Conservation (phyloP, 2,797 vertebrate genomes). For the Anabas testudineus region DNA sequence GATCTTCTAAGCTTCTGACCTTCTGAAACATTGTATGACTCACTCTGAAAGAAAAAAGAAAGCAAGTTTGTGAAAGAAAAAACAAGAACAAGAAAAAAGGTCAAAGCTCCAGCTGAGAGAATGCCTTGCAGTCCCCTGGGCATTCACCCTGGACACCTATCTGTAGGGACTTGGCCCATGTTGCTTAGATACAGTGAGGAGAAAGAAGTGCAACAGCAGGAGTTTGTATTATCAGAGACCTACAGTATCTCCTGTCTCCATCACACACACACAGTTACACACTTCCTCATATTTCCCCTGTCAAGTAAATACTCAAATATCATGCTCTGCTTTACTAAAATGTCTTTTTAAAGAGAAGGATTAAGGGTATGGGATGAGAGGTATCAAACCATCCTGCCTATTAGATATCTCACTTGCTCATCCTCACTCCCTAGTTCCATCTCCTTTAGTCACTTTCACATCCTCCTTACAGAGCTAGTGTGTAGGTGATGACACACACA, state of each 20-base stretch:
- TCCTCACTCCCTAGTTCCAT: background rate
- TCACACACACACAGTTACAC: slow-evolving; percentile 32
- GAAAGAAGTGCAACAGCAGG: slow-evolving; percentile 63
- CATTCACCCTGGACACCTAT: slow-evolving; percentile 56
- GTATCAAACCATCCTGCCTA: slow-evolving; percentile 5
- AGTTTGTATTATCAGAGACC: slow-evolving; percentile 28
- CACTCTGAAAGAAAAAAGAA: background rate
- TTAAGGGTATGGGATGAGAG: slow-evolving; percentile 18
- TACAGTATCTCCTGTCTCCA: slow-evolving; percentile 7
- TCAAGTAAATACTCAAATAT: slow-evolving; percentile 28
- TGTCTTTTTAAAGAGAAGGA: slow-evolving; percentile 12
- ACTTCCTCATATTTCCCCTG: slow-evolving; percentile 24
- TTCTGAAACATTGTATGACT: background rate
- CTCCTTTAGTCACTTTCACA: slow-evolving; percentile 10
- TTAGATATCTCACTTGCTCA: slow-evolving; percentile 24
- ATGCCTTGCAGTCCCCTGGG: slow-evolving; percentile 42
- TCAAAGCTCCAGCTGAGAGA: slow-evolving; percentile 42
- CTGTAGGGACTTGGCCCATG: slow-evolving; percentile 43
- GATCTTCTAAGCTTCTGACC: background rate
- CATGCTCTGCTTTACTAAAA: slow-evolving; percentile 5
- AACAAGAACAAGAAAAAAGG: background rate
- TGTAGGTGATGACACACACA: slow-evolving; percentile 51
- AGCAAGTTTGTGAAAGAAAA: background rate
- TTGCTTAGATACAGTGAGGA: slow-evolving; percentile 73
- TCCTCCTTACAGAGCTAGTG: slow-evolving; percentile 20